A percentile compares a stretch with the other conserved stretches of the same genome.
Evolutionary conservation across 2,888 invertebrate genomes (phyloP).

Genomic region (Noctua janthe): DNA sequence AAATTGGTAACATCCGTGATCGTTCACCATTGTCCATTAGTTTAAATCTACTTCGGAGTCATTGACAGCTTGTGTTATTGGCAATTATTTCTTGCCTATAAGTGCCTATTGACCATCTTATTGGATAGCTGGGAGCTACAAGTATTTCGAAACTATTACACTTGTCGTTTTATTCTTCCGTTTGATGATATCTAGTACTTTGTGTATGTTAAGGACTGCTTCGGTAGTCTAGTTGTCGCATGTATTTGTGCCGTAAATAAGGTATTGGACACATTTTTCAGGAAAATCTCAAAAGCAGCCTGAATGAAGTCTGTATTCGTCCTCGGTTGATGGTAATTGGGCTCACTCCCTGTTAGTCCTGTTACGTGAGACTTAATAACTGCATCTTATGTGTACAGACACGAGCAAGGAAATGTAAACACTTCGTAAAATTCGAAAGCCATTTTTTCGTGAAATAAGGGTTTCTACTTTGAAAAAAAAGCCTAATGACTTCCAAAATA

Average conservation of each 20-base stretch:
- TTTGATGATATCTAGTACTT: background rate
- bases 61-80: conserved; percentile 74
- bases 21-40: conserved; percentile 71
- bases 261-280: background rate
- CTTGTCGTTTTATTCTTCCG: background rate
- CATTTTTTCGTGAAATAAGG: background rate
- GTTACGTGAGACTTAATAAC: background rate
- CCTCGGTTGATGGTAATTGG: background rate
- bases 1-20: conserved; percentile 81
- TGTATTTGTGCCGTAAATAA: background rate
- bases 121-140: conserved; percentile 6
- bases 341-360: too few species aligned
- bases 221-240: background rate
- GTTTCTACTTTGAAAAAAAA: background rate
- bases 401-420: background rate
- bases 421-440: background rate
- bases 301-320: background rate
- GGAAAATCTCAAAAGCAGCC: background rate
- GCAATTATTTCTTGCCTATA: conserved; percentile 71
- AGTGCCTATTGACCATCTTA: conserved; percentile 10
- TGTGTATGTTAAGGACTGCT: background rate
- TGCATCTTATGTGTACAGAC: background rate
- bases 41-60: conserved; percentile 75
- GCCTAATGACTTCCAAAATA: too few species aligned
- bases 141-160: background rate